Conservation (phyloP, 2,888 invertebrate genomes). For the Tetragonisca angustula region DNA sequence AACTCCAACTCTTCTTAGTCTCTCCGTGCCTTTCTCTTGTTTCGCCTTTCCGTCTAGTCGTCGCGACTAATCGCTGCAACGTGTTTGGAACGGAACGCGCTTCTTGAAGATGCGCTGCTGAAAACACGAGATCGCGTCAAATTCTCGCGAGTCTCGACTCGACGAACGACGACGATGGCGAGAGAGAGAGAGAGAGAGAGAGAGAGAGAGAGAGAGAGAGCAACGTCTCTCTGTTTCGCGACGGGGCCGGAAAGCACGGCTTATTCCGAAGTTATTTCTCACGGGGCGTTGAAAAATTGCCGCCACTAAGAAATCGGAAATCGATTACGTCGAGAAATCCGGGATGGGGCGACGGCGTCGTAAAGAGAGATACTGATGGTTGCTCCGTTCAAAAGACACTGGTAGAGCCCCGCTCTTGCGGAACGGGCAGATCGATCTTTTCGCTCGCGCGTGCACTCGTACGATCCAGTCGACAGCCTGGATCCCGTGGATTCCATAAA, state of each 20-base stretch:
- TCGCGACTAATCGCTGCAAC: neutral
- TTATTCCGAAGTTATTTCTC: conserved; percentile 81
- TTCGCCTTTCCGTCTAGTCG: no score
- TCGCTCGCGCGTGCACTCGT: conserved; percentile 44
- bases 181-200: neutral
- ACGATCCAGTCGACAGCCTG: conserved; percentile 48
- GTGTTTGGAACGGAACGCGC: neutral
- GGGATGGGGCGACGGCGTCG: conserved; percentile 36
- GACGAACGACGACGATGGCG: neutral
- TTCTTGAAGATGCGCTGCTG: neutral
- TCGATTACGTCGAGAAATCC: conserved; percentile 77
- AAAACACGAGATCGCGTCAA: conserved; percentile 3
- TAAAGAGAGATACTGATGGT: conserved; percentile 67
- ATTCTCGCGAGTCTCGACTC: no score
- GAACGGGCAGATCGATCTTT: conserved; percentile 59
- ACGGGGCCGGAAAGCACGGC: conserved; percentile 57
- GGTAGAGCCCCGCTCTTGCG: conserved; percentile 38
- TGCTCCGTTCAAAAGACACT: conserved; percentile 54
- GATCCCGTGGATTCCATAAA: conserved; percentile 32
- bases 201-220: neutral
- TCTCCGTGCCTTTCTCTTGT: neutral
- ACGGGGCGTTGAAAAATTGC: conserved; percentile 79
- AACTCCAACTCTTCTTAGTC: conserved; percentile 54
- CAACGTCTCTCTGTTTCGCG: conserved; percentile 32
- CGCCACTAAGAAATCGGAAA: conserved; percentile 80